Percentiles rank a stretch among this genome's conserved stretches.
Evolutionary conservation across 2,797 vertebrate genomes (phyloP).

Genomic region (Myotis vivesi): DNA sequence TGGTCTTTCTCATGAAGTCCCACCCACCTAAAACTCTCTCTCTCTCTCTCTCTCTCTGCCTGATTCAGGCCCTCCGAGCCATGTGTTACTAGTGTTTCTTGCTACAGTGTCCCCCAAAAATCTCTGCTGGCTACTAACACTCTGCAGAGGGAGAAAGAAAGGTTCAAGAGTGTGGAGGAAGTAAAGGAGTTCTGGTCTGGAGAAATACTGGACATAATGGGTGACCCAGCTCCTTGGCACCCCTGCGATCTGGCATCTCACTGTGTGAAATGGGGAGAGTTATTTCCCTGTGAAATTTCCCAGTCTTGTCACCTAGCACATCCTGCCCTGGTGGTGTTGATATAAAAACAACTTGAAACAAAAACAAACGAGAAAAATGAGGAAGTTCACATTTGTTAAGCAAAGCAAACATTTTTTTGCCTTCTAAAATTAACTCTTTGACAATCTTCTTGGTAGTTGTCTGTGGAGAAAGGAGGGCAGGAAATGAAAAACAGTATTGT

Average conservation of each 20-base stretch:
- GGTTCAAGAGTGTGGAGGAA: not conserved
- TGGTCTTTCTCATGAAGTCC: constrained; percentile 1
- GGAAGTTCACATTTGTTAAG: constrained; percentile 59
- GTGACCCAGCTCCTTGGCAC: not conserved
- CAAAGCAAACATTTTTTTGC: constrained; percentile 43
- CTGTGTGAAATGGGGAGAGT: not conserved
- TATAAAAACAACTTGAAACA: constrained; percentile 61
- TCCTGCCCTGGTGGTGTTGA: constrained; percentile 21
- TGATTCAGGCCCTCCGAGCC: not conserved
- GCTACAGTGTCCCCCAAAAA: not conserved
- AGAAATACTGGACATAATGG: not conserved
- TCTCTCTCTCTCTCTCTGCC: not conserved
- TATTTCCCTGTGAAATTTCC: constrained; percentile 36
- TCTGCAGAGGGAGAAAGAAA: not conserved
- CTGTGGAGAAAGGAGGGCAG: constrained; percentile 20
- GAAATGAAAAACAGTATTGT: constrained; percentile 2
- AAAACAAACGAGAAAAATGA: constrained; percentile 67
- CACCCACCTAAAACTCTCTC: not conserved
- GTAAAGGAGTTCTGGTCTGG: not conserved
- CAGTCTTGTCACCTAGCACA: constrained; percentile 50
- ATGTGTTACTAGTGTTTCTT: not conserved
- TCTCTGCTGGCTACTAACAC: not conserved
- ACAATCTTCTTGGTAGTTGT: constrained; percentile 38
- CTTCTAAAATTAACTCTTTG: constrained; percentile 60
- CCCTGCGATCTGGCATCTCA: not conserved